phyloP scores from a whole-genome alignment of 2,797 vertebrate genomes.

The Sus cebifrons region DNA sequence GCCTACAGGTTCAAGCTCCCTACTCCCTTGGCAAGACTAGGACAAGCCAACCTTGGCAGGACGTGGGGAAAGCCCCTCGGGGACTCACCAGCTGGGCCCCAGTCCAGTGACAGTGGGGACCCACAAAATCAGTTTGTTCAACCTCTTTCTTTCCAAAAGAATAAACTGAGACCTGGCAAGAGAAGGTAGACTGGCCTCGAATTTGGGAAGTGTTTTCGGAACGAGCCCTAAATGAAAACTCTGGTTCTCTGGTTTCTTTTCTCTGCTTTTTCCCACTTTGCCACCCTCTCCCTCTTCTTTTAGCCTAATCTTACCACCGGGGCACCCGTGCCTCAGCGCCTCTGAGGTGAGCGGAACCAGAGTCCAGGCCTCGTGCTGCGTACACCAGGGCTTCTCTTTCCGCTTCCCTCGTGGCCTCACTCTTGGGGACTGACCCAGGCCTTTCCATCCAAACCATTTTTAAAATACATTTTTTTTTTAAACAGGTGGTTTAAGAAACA shows the following conservation, averaged over 20 bases:
- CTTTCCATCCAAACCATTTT: conserved; percentile 25
- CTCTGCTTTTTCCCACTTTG: neutral
- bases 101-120: fast-evolving
- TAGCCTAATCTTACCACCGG: neutral
- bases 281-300: neutral
- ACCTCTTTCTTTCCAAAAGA: neutral
- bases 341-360: neutral
- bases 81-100: neutral
- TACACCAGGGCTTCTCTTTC: neutral
- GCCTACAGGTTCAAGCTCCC: neutral
- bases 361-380: neutral
- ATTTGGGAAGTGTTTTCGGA: neutral
- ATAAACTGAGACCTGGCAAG: neutral
- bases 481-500: conserved; percentile 45
- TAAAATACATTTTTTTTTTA: conserved; percentile 16
- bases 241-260: neutral
- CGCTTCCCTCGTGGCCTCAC: fast-evolving
- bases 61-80: neutral
- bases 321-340: neutral
- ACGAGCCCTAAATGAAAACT: neutral
- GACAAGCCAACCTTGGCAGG: neutral
- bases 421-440: neutral
- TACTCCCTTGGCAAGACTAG: neutral
- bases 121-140: neutral
- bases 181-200: neutral